Evolutionary conservation across 2,113 vertebrate genomes (phyloP).

Genomic region (Chiloscyllium plagiosum): DNA sequence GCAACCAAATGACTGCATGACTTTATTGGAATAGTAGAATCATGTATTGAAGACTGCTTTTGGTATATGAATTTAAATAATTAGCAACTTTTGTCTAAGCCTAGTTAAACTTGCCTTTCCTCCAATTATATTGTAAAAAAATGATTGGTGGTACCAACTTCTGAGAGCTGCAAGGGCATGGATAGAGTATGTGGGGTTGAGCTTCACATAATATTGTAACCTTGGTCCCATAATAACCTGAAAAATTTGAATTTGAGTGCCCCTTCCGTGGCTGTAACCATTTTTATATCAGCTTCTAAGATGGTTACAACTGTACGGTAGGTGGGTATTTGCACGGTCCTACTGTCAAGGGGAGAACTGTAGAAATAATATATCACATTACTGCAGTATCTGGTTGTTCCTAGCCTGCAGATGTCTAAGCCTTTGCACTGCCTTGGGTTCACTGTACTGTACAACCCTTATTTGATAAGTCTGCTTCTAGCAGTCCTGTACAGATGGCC

Average conservation of each 20-base stretch:
- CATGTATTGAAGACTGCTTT: background rate
- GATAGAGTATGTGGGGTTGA: background rate
- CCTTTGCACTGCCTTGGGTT: background rate
- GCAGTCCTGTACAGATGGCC: background rate
- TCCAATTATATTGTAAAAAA: background rate
- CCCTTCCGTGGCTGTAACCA: background rate
- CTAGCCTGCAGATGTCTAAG: background rate
- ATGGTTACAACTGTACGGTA: background rate
- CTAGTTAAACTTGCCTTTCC: background rate
- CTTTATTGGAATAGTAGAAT: background rate
- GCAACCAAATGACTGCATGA: background rate
- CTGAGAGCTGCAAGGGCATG: background rate
- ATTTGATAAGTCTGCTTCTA: background rate
- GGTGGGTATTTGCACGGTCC: background rate
- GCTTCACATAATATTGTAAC: background rate
- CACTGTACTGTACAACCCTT: background rate
- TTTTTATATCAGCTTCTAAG: background rate
- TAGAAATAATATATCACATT: no score
- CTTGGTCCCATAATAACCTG: background rate
- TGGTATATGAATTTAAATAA: background rate
- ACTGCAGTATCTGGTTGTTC: background rate
- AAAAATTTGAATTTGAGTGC: background rate
- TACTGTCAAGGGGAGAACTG: no score
- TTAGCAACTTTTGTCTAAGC: background rate
- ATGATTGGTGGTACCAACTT: background rate